Evolutionary conservation across 2,797 vertebrate species (phyloP), one percentile per base, ranked within the genome.

Genomic region (Hozukius guyotensis): DNA sequence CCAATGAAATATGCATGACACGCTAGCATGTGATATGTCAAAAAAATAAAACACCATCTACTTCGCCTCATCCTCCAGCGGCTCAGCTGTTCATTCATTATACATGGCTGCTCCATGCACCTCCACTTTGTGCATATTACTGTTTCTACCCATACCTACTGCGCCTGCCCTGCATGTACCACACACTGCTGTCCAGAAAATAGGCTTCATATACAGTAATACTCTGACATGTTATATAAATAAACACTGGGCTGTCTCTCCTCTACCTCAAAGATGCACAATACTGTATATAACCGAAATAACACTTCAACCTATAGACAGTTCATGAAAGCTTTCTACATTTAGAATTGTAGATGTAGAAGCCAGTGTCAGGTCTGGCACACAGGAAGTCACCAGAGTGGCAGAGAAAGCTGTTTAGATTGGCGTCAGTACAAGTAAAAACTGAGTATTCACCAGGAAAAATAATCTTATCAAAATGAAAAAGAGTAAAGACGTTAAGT

Each of bases 31-130:
- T 80, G 88, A 91, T 84, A 84, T 88, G 88, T 92, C 83, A 90
- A 80, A 83, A 78, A 65, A 12, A 52, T 67, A 53, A 31, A 53
- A 14, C 67, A 36, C 27, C 71, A 46, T 82, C 74, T 42, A 76
- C 79, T 70, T 73, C 62, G 55, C 66, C 71, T 90, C 87, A 29
- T 86, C 84, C 85, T 89, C 75, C 84, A 81, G 80, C n/a, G 62
- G 84, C 81, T 91, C 88, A 88, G 88, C 84, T 89, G 88, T 91
- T 93, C 89, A 91, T 91, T 87, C 79, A 92, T 92, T 90, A 92
- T 85, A 87, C 87, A 93, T 91, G 79, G 70, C 62, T 36, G 56
- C 68, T 76, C 57, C 61, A 22, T 75, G 72, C 86, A 83, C 83
- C 76, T 82, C 77, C 75, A 59, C 80, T 85, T 73, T 87, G 79